phyloP scores from a whole-genome alignment of 2,797 vertebrate species.

The Microcaecilia unicolor region DNA sequence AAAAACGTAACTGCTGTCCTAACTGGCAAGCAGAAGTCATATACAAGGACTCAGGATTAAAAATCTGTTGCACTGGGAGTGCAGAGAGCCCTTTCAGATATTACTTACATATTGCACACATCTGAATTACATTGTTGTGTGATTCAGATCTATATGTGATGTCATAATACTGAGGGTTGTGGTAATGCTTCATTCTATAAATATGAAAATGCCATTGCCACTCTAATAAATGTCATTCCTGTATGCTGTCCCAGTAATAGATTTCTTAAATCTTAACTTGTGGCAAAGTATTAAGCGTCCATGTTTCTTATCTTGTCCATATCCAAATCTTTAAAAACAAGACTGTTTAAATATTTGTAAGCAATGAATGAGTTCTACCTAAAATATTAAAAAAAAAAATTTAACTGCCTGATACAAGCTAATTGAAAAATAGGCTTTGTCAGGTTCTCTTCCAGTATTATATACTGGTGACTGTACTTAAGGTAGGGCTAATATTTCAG shows the following conservation, averaged over 20 bases:
- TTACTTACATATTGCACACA: conserved; percentile 1
- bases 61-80: neutral
- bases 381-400: conserved; percentile 36
- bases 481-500: conserved; percentile 38
- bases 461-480: conserved; percentile 42
- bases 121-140: conserved; percentile 5
- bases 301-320: conserved; percentile 49
- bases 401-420: conserved; percentile 37
- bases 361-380: conserved; percentile 46
- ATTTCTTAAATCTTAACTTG: conserved; percentile 42
- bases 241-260: conserved; percentile 35
- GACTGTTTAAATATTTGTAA: conserved; percentile 57
- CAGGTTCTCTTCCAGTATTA: conserved; percentile 41
- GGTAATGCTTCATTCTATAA: conserved; percentile 25
- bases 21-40: neutral
- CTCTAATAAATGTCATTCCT: conserved; percentile 40
- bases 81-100: too few relatives aligned
- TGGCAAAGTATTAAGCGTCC: conserved; percentile 32
- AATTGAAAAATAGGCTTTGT: conserved; percentile 52
- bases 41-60: conserved; percentile 1
- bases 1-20: neutral
- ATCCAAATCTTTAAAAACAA: conserved; percentile 48
- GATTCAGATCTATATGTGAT: neutral
- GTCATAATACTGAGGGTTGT: neutral
- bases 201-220: conserved; percentile 40